These are phyloP conservation scores for Squalus acanthias DNA, from an alignment of 2,797 vertebrate species.

Conservation along the genomic window DNA sequence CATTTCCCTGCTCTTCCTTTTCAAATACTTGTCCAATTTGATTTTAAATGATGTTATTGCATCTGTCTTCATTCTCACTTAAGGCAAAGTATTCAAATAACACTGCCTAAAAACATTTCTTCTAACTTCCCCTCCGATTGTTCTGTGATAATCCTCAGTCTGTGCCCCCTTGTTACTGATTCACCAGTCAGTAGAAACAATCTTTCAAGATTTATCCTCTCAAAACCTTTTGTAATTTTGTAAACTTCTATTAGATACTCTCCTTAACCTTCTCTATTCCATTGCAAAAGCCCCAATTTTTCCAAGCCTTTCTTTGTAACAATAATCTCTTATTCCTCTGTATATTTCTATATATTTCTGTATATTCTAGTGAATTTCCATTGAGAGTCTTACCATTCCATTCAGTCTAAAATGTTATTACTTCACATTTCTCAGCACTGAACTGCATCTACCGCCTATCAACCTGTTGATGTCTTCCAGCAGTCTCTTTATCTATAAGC, in stretches of 20 bases:
- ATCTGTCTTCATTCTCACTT: not conserved
- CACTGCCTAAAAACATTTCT: not conserved
- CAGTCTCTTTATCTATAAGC: not conserved
- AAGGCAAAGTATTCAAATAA: not conserved
- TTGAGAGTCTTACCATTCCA: no score
- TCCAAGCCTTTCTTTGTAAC: not conserved
- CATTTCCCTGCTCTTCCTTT: not conserved
- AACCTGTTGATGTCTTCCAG: not conserved
- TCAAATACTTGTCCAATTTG: not conserved
- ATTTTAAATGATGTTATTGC: not conserved
- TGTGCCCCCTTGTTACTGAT: not conserved
- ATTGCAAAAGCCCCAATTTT: not conserved
- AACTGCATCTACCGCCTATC: no score
- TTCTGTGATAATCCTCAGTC: not conserved
- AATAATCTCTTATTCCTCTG: no score
- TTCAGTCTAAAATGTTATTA: not conserved
- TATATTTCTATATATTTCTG: no score
- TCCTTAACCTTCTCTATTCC: not conserved
- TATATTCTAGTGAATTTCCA: no score
- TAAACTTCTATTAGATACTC: not conserved
- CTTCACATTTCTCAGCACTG: no score
- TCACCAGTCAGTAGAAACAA: not conserved
- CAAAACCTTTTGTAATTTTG: not conserved
- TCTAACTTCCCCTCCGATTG: not conserved
- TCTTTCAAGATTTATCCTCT: not conserved